Base-by-base conservation (phyloP, 2,113 vertebrate genomes). In the Suricata suricatta region DNA sequence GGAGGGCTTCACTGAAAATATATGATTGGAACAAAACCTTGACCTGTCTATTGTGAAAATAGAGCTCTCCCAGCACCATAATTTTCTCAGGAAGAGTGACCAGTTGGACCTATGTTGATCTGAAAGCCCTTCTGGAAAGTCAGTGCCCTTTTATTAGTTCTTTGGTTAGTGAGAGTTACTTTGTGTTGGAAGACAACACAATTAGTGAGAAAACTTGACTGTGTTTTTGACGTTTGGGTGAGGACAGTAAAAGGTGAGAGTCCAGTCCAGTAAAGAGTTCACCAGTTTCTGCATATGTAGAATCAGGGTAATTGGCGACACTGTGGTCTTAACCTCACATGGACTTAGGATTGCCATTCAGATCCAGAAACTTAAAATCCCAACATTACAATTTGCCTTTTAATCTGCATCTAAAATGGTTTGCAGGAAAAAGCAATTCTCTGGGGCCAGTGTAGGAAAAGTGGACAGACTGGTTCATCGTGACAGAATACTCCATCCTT, bases 341-440 rank as follows among this genome's bases (percentile, higher is more conserved):
- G 79, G 68, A 91, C 7, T 86, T 68, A 77, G 8, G 38, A 88
- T 25, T 60, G 52, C 27, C 38, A 82, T 74, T 80, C 54, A 52
- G 90, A 44, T 17, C 14, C 94, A 83, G 92, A 88, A 89, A 88
- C 35, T 14, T 81, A 64, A 93, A 94, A 87, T 72, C 21, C 57
- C 31, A 50, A 7, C 44, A 41, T 21, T 88, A 33, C 10, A 41
- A 86, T 76, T 77, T 71, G 50, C 50, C 54, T 92, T 92, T 69
- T 80, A 76, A 90, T n/a, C 35, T 52, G 12, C 10, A 14, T 57
- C 57, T 72, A 60, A 76, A 68, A 69, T 41, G 13, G 41, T 29
- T 74, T 69, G 14, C 31, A n/a, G 31, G 35, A 85, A 93, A 96
- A 38, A 60, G 17, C 14, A 15, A 11, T 19, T 41, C 38, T 84